Evolutionary conservation across 2,888 invertebrate species (phyloP).

Genomic region (Eudemis profundana): DNA sequence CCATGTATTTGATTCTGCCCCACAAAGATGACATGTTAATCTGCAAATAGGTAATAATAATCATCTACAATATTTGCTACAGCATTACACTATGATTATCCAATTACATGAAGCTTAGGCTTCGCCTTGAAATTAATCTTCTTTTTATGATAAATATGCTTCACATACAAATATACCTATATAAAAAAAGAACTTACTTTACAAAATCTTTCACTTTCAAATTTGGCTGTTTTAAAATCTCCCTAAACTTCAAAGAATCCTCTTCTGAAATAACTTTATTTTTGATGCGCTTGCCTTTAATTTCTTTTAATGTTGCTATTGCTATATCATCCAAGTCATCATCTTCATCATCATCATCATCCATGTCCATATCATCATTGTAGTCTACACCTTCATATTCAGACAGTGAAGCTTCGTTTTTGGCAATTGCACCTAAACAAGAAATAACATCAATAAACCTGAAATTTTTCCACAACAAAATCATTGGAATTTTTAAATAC

Average conservation of each 20-base stretch:
- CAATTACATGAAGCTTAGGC: too few relatives aligned
- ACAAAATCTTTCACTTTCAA: slow-evolving; percentile 75
- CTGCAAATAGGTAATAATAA: too few relatives aligned
- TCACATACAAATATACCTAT: not conserved
- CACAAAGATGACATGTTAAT: slow-evolving; percentile 69
- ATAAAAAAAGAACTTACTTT: slow-evolving; percentile 47
- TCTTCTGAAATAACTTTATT: slow-evolving; percentile 58
- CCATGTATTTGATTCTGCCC: slow-evolving; percentile 69
- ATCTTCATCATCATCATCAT: slow-evolving; percentile 49
- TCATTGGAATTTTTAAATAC: slow-evolving; percentile 50
- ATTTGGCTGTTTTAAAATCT: slow-evolving; percentile 64
- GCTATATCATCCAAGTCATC: slow-evolving; percentile 61
- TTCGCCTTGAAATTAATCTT: too few relatives aligned
- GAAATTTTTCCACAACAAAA: not conserved
- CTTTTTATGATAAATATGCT: too few relatives aligned
- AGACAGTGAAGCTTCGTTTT: slow-evolving; percentile 57
- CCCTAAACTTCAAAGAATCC: slow-evolving; percentile 62
- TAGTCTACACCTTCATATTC: slow-evolving; percentile 57
- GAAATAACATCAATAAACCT: not conserved
- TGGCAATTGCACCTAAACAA: slow-evolving; percentile 61
- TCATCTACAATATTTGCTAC: too few relatives aligned
- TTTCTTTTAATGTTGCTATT: slow-evolving; percentile 67
- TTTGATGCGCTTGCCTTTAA: slow-evolving; percentile 63
- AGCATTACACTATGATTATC: too few relatives aligned
- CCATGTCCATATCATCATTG: slow-evolving; percentile 49